phyloP scores from a whole-genome alignment of 2,113 vertebrate species.

The Ursus arctos region DNA sequence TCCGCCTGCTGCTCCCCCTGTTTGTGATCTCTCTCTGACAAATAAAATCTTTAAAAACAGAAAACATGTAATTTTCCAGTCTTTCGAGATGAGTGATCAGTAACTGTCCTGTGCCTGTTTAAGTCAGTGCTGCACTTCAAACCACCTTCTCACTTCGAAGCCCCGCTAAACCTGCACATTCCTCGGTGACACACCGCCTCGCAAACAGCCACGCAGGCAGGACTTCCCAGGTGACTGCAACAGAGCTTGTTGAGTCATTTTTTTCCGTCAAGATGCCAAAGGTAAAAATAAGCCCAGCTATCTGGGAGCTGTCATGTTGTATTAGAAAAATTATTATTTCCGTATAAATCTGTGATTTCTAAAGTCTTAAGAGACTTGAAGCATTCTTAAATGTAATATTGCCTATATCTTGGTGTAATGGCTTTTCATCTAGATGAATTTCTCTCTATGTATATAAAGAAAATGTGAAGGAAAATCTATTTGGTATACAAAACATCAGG shows the following conservation, averaged over 20 bases:
- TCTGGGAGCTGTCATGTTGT: not conserved
- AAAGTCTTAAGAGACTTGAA: not conserved
- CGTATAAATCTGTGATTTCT: constrained; percentile 6
- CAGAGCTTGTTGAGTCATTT: not conserved
- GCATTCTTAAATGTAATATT: not conserved
- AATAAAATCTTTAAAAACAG: not conserved
- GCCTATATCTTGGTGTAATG: not conserved
- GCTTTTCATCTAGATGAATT: not conserved
- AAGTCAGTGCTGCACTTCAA: not conserved
- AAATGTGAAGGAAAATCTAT: not conserved
- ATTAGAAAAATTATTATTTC: constrained; percentile 26
- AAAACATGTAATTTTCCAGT: not conserved
- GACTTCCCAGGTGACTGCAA: not conserved
- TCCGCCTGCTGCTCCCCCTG: not conserved
- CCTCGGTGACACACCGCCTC: fast-evolving
- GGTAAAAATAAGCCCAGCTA: not conserved
- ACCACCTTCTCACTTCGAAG: not conserved
- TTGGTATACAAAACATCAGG: not conserved
- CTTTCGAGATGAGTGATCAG: not conserved
- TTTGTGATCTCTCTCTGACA: not conserved
- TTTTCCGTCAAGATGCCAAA: not conserved
- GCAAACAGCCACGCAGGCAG: not conserved
- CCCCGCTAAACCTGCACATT: not conserved
- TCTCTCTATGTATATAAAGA: not conserved
- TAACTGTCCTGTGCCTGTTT: not conserved